phyloP scores from a whole-genome alignment of 1,140 invertebrate species.

The Papilio polytes region DNA sequence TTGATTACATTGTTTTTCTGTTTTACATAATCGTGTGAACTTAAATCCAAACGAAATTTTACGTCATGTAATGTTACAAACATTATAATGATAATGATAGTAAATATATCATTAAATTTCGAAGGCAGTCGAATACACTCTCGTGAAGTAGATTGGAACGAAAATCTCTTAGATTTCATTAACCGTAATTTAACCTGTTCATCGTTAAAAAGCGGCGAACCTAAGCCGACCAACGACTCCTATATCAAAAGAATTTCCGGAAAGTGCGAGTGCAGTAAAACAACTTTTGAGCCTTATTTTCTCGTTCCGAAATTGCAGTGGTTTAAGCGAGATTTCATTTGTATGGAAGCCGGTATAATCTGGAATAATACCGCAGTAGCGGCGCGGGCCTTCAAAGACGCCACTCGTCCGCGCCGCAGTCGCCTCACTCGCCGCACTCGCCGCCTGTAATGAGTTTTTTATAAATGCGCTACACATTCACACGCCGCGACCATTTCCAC shows the following conservation, averaged over 20 bases:
- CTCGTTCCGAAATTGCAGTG: constrained; percentile 82
- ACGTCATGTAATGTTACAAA: not conserved
- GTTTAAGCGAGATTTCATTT: constrained; percentile 83
- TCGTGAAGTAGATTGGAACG: not conserved
- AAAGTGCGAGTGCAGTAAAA: constrained; percentile 80
- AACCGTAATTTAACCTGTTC: constrained; percentile 24
- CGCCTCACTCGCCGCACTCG: constrained; percentile 61
- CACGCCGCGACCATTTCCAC: constrained; percentile 67
- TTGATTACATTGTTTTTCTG: not conserved
- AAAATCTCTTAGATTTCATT: constrained; percentile 16
- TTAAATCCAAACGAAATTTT: not conserved
- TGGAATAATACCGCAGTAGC: constrained; percentile 82
- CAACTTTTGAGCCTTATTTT: constrained; percentile 81
- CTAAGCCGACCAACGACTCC: constrained; percentile 51
- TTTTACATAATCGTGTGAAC: not conserved
- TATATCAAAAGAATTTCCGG: constrained; percentile 74
- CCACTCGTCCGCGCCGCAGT: constrained; percentile 78
- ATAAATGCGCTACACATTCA: constrained; percentile 80
- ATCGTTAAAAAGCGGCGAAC: constrained; percentile 42
- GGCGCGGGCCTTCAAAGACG: constrained; percentile 81
- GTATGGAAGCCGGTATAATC: constrained; percentile 82
- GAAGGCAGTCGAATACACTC: not conserved
- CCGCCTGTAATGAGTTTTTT: constrained; percentile 83
- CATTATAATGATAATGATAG: not conserved
- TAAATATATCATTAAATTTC: not conserved